Base-by-base conservation (phyloP, 1,140 invertebrate genomes). In the Meteorus sp. region DNA sequence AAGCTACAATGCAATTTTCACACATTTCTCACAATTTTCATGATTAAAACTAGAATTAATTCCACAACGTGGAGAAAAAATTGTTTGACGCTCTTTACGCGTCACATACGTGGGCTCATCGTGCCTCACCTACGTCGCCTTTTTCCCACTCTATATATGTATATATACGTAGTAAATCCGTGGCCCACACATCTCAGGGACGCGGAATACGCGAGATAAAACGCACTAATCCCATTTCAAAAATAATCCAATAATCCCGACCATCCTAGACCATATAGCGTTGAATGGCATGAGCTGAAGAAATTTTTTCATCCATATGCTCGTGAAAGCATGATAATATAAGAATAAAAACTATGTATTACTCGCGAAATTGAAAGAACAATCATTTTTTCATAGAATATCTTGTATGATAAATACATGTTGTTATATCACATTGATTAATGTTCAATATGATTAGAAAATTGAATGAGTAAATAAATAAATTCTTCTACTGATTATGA, bases 161-260 rank as follows among this genome's bases (percentile, higher is more conserved):
- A 17, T 29, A 52, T 48, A 45, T 45, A 45, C 8, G 20, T 44
- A 22, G 6, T n/a, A 37, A 52, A 52, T 52, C 50, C 50, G 15
- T 35, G 37, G 50, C 50, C 17, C 22, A 19, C 31, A 23, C 31
- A 22, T 31, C 31, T 52, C 50, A 22, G 22, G 22, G 25, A 48
- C 25, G n/a, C 50, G 25, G 31, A 19, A 31, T 37, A 52, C 33
- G 29, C 50, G 50, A 35, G 50, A 52, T 52, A 52, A 52, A 52
- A 37, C 33, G 50, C 31, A 52, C 31, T 52, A 52, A 52, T 52
- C 50, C 50, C 31, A 19, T 52, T 52, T 52, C 31, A 52, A 52
- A 31, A 52, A 35, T 52, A 52, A 52, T 52, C 50, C 50, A 52
- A 37, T 52, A 52, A 52, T 52, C 50, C 50, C 17, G 29, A 35